Percentiles rank a stretch among this genome's conserved stretches.
Conservation (phyloP, 2,113 vertebrate species). For the Emydura subglobosa region DNA sequence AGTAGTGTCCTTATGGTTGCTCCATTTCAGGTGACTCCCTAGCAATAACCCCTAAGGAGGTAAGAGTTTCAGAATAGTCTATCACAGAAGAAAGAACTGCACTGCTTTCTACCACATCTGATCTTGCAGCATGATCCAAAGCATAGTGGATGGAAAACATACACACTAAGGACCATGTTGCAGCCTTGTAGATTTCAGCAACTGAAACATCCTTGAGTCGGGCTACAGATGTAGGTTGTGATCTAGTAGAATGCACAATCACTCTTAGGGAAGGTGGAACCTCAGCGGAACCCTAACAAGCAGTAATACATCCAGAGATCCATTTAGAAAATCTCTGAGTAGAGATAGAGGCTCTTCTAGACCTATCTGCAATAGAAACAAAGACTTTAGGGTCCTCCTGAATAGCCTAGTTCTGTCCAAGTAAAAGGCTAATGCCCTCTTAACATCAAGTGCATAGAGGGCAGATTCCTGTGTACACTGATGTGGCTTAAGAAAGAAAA, state of each 20-base stretch:
- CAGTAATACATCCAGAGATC: not conserved
- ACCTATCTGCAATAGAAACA: not conserved
- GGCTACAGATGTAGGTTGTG: not conserved
- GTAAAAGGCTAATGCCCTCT: not conserved
- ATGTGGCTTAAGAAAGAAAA: not conserved
- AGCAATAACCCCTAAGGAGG: not conserved
- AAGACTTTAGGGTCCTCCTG: not conserved
- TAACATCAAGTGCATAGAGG: not conserved
- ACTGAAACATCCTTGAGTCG: too few species aligned
- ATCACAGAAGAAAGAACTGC: too few species aligned
- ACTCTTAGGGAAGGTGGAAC: not conserved
- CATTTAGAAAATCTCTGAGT: not conserved
- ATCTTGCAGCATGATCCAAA: not conserved
- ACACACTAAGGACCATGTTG: not conserved
- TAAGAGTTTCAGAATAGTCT: not conserved
- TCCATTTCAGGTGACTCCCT: not conserved
- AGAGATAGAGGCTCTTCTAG: not conserved
- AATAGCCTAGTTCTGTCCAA: not conserved
- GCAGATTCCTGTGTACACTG: not conserved
- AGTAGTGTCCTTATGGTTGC: too few species aligned
- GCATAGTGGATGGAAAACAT: not conserved
- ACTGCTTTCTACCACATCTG: not conserved
- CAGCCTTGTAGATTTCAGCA: not conserved
- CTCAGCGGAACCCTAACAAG: not conserved
- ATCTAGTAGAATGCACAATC: not conserved